Percentiles rank a stretch among this genome's conserved stretches.
Conservation (phyloP, 2,797 vertebrate species). For the Allobates femoralis region DNA sequence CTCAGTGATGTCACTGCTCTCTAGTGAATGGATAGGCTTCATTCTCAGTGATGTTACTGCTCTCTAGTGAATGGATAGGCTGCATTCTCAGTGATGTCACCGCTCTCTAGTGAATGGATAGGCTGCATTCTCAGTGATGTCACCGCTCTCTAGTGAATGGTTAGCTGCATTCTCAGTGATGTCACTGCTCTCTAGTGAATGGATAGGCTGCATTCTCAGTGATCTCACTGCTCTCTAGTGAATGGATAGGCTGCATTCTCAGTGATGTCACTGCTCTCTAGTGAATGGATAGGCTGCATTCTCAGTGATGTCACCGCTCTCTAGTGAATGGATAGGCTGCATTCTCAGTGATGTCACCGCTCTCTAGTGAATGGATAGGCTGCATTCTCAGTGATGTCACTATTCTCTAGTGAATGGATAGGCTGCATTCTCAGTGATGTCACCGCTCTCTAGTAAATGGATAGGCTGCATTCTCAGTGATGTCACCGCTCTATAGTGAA, state of each 20-base stretch:
- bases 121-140: not conserved
- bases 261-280: not conserved
- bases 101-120: not conserved
- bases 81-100: not conserved
- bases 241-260: not conserved
- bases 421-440: conserved; percentile 5
- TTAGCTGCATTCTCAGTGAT: conserved; percentile 8
- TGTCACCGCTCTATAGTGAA: not conserved
- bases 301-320: not conserved
- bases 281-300: conserved; percentile 6
- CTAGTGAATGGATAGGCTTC: not conserved
- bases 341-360: not conserved
- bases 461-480: not conserved
- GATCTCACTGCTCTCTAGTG: not conserved
- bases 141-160: not conserved
- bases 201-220: not conserved
- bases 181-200: not conserved
- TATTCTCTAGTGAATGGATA: not conserved
- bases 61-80: conserved; percentile 3
- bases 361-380: conserved; percentile 8
- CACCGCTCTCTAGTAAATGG: not conserved
- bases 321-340: not conserved
- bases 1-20: not conserved
- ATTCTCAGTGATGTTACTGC: not conserved
- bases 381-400: not conserved